phyloP scores from a whole-genome alignment of 2,888 invertebrate species.

The Helicoverpa assulta region DNA sequence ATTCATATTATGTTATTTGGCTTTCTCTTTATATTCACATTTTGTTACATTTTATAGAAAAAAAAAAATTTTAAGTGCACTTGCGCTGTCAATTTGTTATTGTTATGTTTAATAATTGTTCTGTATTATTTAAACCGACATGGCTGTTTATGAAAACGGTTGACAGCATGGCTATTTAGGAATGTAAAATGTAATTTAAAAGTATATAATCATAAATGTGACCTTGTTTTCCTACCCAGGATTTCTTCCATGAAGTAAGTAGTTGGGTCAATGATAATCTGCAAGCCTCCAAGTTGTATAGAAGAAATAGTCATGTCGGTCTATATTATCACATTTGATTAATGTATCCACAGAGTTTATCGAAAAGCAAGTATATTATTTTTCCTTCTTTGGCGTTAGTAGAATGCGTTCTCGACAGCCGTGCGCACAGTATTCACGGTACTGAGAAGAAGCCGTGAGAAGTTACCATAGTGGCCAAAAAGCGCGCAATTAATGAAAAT shows the following conservation, averaged over 20 bases:
- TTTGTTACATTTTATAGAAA: slow-evolving; percentile 36
- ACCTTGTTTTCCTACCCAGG: too few species aligned
- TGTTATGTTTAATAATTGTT: slow-evolving; percentile 40
- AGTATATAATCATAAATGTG: too few species aligned
- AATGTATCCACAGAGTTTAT: slow-evolving; percentile 13
- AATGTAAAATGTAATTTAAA: too few species aligned
- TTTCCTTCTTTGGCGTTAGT: not conserved
- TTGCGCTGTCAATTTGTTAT: slow-evolving; percentile 38
- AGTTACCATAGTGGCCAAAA: not conserved
- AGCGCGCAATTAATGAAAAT: not conserved
- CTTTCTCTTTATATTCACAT: slow-evolving; percentile 18
- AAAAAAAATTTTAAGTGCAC: slow-evolving; percentile 23
- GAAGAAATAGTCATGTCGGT: too few species aligned
- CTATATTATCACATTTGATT: slow-evolving; percentile 27
- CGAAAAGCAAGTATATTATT: slow-evolving; percentile 8
- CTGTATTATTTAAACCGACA: slow-evolving; percentile 6
- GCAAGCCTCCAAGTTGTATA: too few species aligned
- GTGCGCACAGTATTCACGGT: not conserved
- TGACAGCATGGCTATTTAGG: too few species aligned
- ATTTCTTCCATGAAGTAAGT: too few species aligned
- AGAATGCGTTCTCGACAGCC: not conserved
- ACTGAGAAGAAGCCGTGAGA: not conserved
- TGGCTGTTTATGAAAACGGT: too few species aligned
- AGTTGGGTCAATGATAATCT: too few species aligned
- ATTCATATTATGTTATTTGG: slow-evolving; percentile 35